Base-by-base conservation (phyloP, 2,113 vertebrate genomes). In the Sylvia atricapilla region DNA sequence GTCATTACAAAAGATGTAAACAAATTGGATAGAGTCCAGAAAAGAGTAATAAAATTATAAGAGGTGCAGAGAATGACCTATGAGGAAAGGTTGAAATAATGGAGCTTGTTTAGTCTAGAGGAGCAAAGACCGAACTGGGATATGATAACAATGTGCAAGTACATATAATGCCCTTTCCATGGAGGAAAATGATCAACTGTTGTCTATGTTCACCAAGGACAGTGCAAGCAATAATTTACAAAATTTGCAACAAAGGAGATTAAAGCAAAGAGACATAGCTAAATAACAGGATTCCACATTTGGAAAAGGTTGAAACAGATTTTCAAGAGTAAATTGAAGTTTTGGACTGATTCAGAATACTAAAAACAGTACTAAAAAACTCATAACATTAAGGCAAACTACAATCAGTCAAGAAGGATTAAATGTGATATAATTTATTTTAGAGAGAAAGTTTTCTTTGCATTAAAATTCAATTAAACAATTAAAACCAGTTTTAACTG, bases 101-200 rank as follows among this genome's bases (percentile, higher is more conserved):
- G 60, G 73, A 77, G 13, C 27, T 89, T 94, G 89, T 97, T 96
- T 96, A 94, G 96, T 95, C 89, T 95, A 67, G 73, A 80, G 60
- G 35, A 84, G 22, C n/a, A 93, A 91, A 85, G 67, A 47, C 30
- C 56, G 59, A 93, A 66, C 41, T 37, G 16, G 44, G 46, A 79
- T 49, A 91, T 68, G n/a, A 90, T 25, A 41, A 73, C 72, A 93
- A 20, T 47, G 39, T 81, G 76, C 28, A 86, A 93, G 31, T 68
- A 74, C 59, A 43, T 50, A n/a, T 50, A 91, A 78, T 43, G 44
- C 43, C 17, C 16, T 89, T 72, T 77, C 31, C 67, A 35, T 11
- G 75, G 35, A 59, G 23, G 41, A 77, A 43, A 84, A 62, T 52
- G 16, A 70, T 58, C 63, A 66, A 24, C 53, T 84, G 14, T 59